Percentiles rank a stretch among this genome's conserved stretches.
Evolutionary conservation across 2,797 vertebrate genomes (phyloP).

Genomic region (Tenualosa thibaudeaui): DNA sequence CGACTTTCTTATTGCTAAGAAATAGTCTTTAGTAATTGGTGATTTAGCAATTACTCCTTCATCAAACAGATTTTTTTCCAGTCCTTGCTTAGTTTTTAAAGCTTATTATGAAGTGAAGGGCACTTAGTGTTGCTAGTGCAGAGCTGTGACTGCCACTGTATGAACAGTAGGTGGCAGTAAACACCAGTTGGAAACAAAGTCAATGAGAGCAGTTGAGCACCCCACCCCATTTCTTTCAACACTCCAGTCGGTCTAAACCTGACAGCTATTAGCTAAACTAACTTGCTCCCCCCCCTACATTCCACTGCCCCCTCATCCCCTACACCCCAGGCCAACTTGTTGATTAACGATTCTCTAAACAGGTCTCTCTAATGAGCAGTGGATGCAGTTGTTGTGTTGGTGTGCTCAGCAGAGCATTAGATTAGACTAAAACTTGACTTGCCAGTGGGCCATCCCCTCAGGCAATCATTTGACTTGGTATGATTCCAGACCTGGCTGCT

Average conservation of each 20-base stretch:
- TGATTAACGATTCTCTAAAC: conserved; percentile 15
- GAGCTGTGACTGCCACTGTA: conserved; percentile 31
- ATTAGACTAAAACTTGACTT: background rate
- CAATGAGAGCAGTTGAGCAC: conserved; percentile 18
- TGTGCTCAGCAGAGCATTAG: conserved; percentile 33
- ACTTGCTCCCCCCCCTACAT: background rate
- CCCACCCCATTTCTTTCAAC: conserved; percentile 29
- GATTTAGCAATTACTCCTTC: background rate
- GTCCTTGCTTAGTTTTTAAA: conserved; percentile 21
- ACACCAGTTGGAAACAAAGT: conserved; percentile 44
- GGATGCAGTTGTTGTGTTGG: conserved; percentile 18
- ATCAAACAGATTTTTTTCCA: background rate
- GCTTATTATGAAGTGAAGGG: background rate
- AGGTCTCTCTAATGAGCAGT: conserved; percentile 23
- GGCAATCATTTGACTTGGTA: conserved; percentile 32
- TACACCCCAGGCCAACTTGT: conserved; percentile 18
- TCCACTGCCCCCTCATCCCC: conserved; percentile 18
- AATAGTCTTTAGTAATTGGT: background rate
- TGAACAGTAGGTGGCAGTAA: conserved; percentile 75
- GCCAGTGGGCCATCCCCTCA: background rate
- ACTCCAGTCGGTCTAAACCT: conserved; percentile 26
- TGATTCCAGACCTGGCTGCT: conserved; percentile 14
- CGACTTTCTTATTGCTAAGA: background rate
- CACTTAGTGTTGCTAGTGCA: background rate
- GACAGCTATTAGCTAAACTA: background rate